These are phyloP conservation scores for Hypena proboscidalis DNA, from an alignment of 2,888 invertebrate species.

Conservation along the genomic window DNA sequence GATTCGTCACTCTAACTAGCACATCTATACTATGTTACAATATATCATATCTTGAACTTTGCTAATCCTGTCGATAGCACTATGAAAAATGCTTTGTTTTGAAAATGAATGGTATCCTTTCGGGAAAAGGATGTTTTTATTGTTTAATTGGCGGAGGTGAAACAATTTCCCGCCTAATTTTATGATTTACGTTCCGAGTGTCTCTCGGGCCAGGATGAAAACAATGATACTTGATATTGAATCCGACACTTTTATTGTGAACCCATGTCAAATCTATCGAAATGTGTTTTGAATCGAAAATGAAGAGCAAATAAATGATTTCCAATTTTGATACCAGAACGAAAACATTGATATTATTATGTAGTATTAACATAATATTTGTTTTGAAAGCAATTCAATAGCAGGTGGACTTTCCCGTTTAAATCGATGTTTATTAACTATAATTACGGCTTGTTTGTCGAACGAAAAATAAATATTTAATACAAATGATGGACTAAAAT, in stretches of 20 bases:
- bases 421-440: constrained; percentile 11
- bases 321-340: constrained; percentile 5
- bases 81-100: constrained; percentile 13
- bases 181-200: constrained; percentile 13
- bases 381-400: constrained; percentile 11
- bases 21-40: constrained; percentile 23
- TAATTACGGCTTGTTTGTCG: constrained; percentile 9
- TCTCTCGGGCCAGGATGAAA: constrained; percentile 14
- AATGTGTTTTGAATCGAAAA: neutral
- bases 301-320: neutral
- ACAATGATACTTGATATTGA: constrained; percentile 15
- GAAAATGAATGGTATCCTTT: constrained; percentile 10
- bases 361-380: constrained; percentile 18
- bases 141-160: constrained; percentile 23
- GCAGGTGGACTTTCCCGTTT: constrained; percentile 10
- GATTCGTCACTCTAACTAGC: constrained; percentile 29
- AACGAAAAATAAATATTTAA: constrained; percentile 19
- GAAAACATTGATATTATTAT: no score
- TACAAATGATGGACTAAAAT: constrained; percentile 4
- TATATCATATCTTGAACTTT: no score
- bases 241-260: no score
- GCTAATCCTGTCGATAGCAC: no score
- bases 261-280: no score
- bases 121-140: constrained; percentile 23
- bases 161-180: constrained; percentile 44